A percentile compares a stretch with the other conserved stretches of the same genome.
phyloP scores from a whole-genome alignment of 2,888 invertebrate species.

The Chrysodeixis includens region DNA sequence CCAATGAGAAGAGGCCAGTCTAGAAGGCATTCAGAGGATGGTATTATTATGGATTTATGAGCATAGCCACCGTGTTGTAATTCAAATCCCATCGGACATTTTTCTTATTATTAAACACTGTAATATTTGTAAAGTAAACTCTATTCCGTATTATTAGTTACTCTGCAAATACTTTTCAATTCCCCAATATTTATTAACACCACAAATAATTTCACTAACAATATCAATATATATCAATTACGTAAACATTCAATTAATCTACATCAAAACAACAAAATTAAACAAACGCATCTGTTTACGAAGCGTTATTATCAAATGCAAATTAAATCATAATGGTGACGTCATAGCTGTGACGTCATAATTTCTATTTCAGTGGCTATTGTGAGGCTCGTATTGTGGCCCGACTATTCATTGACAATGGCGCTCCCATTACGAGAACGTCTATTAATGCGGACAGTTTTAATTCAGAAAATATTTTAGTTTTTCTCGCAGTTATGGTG shows the following conservation, averaged over 20 bases:
- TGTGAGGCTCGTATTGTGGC: conserved; percentile 53
- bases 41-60: no score
- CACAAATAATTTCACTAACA: neutral
- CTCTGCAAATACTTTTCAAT: no score
- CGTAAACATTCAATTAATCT: neutral
- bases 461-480: conserved; percentile 40
- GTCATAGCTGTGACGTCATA: conserved; percentile 43
- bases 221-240: neutral
- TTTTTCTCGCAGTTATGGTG: conserved; percentile 7
- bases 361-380: conserved; percentile 53
- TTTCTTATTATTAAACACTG: no score
- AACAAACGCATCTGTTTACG: conserved; percentile 14
- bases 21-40: no score
- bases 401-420: conserved; percentile 43
- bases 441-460: conserved; percentile 29
- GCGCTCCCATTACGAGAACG: conserved; percentile 26
- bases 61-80: no score
- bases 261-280: conserved; percentile 20
- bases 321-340: conserved; percentile 26
- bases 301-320: conserved; percentile 11
- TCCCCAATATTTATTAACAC: neutral
- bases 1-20: no score
- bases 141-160: no score
- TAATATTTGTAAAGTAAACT: no score
- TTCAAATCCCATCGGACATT: no score